Conservation (phyloP, 2,113 vertebrate genomes). For the Heptranchias perlo region DNA sequence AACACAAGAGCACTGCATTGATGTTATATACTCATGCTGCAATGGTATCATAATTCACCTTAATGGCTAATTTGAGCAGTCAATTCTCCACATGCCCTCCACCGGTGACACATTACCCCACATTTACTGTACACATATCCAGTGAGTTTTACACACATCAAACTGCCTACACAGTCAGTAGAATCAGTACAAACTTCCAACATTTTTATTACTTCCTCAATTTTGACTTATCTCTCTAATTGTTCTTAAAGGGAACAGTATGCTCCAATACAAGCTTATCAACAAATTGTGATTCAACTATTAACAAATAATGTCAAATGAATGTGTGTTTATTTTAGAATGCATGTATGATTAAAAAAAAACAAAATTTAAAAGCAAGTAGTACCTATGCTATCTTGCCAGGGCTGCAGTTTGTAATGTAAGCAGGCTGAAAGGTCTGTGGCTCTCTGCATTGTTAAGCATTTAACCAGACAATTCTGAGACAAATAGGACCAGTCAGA, state of each 20-base stretch:
- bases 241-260: not conserved
- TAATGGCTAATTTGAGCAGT: not conserved
- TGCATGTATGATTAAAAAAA: not conserved
- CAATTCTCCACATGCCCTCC: not conserved
- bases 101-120: not conserved
- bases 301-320: not conserved
- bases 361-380: not conserved
- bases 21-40: not conserved
- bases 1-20: not conserved
- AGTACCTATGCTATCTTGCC: not conserved
- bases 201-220: not conserved
- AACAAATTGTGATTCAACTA: not conserved
- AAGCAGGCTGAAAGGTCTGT: not conserved
- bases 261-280: not conserved
- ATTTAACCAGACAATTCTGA: not conserved
- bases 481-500: not conserved
- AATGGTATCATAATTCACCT: not conserved
- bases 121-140: not conserved
- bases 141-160: not conserved
- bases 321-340: not conserved
- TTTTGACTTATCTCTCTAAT: not conserved
- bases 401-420: not conserved
- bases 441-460: not conserved
- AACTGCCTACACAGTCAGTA: not conserved
- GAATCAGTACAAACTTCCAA: not conserved